Percentiles rank a stretch among this genome's conserved stretches.
phyloP scores from a whole-genome alignment of 2,113 vertebrate species.

The Promerops cafer region DNA sequence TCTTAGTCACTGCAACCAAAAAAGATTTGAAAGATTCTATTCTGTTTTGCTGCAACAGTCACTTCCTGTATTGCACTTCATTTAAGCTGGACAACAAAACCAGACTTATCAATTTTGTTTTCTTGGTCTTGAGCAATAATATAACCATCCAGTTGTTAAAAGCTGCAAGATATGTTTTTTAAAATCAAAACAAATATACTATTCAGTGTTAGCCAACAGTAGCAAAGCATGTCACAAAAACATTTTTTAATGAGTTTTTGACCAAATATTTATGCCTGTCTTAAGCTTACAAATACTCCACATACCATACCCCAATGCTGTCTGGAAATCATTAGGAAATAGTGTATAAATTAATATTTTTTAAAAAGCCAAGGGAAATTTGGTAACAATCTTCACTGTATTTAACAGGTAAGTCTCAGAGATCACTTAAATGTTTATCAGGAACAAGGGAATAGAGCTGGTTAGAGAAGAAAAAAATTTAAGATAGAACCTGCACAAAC shows the following conservation, averaged over 20 bases:
- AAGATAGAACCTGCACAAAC: background rate
- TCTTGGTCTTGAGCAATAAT: background rate
- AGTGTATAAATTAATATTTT: background rate
- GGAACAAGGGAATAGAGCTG: background rate
- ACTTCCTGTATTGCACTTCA: background rate
- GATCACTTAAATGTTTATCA: background rate
- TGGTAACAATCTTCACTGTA: background rate
- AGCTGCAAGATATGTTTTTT: background rate
- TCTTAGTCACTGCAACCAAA: background rate
- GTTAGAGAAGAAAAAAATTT: background rate
- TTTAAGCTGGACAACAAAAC: background rate
- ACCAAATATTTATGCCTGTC: background rate
- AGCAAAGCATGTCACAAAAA: background rate
- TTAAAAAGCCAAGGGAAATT: background rate
- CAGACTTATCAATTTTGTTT: background rate
- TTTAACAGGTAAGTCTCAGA: background rate
- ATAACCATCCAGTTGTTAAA: background rate
- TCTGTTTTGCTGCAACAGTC: background rate
- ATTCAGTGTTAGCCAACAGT: background rate
- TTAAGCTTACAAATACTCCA: background rate
- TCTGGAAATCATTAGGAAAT: background rate
- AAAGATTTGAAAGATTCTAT: background rate
- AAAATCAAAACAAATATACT: background rate
- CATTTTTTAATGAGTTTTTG: background rate
- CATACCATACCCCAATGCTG: background rate